Evolutionary conservation across 2,797 vertebrate genomes (phyloP), one percentile per base, ranked within the genome.

Genomic region (Xyrichtys novacula): DNA sequence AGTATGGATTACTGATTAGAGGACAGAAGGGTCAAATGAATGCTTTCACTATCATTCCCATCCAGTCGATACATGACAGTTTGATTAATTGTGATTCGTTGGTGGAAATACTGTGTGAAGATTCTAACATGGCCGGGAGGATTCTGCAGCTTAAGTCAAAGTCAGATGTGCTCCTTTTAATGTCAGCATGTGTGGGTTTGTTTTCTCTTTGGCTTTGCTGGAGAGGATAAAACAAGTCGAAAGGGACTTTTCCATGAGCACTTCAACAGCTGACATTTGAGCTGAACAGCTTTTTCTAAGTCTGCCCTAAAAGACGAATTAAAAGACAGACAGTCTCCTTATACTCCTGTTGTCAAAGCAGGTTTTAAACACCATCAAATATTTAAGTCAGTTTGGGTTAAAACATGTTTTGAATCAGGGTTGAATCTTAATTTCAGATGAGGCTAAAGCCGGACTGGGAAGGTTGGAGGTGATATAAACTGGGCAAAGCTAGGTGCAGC

Each of bases 171-270:
- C n/a, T 38, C 26, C 17, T 1, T 50, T 62, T 44, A n/a, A n/a
- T 52, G 14, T 23, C 6, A 0, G 7, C 4, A 48, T 39, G 16
- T 55, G 8, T 6, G n/a, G n/a, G 26, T 52, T 38, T 62, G 38
- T 74, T 64, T 71, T 68, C 39, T 44, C 40, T 65, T 57, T 17
- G 28, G 58, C 58, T 64, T 67, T 23, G 15, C 36, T 22, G 38
- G 55, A 52, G 46, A 57, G 55, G 46, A 39, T 16, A 73, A 76
- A 62, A 68, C 43, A 52, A 12, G 49, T 32, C 52, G 19, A 62
- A 58, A 62, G 40, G 4, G 40, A 43, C 29, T 62, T 64, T 42
- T 52, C 50, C 16, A 14, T 16, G 8, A 36, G 46, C 29, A 9
- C 25, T 39, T 44, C 15, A 46, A 16, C 42, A 20, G 26, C 12